Evolutionary conservation across 1,140 invertebrate species (phyloP).

Genomic region (Lepeophtheirus salmonis): DNA sequence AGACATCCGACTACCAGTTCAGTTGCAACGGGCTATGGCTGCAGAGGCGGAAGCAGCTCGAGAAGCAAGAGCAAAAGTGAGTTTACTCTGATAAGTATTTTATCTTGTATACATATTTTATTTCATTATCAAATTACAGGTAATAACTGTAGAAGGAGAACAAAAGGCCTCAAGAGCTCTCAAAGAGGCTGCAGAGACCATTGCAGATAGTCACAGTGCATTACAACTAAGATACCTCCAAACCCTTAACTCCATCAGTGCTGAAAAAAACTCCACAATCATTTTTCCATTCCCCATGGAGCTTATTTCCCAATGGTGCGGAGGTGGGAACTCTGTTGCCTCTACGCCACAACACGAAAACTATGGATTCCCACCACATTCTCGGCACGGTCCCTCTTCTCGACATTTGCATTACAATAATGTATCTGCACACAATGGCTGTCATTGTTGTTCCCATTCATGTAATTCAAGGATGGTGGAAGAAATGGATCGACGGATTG

Average conservation of each 20-base stretch:
- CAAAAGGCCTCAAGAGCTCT: slow-evolving; percentile 67
- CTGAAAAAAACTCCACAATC: slow-evolving; percentile 94
- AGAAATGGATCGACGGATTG: neutral
- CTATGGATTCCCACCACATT: neutral
- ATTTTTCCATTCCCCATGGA: slow-evolving; percentile 49
- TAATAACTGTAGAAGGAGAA: slow-evolving; percentile 46
- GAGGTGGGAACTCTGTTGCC: neutral
- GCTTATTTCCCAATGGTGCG: slow-evolving; percentile 2
- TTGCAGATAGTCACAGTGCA: slow-evolving; percentile 60
- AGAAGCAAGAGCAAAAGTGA: slow-evolving; percentile 60
- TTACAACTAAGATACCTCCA: slow-evolving; percentile 44
- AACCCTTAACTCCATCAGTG: slow-evolving; percentile 81
- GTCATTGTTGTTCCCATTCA: too few species aligned
- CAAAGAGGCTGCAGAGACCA: slow-evolving; percentile 73
- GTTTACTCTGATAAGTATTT: too few species aligned
- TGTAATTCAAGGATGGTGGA: neutral
- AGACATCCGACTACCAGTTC: slow-evolving; percentile 60
- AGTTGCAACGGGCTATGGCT: slow-evolving; percentile 63
- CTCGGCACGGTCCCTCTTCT: neutral
- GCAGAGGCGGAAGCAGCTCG: slow-evolving; percentile 64
- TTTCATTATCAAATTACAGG: too few species aligned
- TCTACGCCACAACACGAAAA: neutral
- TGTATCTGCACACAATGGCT: neutral
- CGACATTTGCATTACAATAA: neutral
- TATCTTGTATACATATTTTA: too few species aligned